Evolutionary conservation across 2,797 vertebrate genomes (phyloP).

Genomic region (Cossypha caffra): DNA sequence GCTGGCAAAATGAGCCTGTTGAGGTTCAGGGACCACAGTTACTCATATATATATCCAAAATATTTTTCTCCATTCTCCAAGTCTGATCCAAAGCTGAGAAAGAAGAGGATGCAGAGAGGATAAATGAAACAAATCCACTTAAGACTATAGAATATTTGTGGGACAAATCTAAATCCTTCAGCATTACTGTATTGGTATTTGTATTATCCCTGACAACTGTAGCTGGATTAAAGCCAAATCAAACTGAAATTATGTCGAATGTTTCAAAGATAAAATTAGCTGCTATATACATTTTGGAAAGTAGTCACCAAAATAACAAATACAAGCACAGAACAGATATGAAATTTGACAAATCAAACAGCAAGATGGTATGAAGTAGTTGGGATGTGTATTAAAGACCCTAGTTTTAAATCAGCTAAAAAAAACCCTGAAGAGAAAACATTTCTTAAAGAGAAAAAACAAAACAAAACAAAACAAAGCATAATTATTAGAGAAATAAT

Average conservation of each 20-base stretch:
- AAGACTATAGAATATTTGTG: neutral
- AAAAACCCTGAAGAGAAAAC: neutral
- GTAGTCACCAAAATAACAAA: neutral
- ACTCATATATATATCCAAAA: neutral
- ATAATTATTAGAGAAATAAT: neutral
- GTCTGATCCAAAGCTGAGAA: neutral
- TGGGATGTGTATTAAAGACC: neutral
- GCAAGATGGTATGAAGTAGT: neutral
- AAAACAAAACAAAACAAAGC: neutral
- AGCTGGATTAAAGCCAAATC: conserved; percentile 22
- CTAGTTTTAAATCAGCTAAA: neutral
- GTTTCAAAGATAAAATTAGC: neutral
- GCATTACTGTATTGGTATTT: neutral
- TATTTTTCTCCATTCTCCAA: neutral
- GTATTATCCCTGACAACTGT: neutral
- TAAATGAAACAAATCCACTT: conserved; percentile 43
- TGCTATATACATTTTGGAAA: neutral
- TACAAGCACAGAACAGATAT: neutral
- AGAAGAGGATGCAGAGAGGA: neutral
- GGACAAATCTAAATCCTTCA: neutral
- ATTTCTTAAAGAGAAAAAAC: neutral
- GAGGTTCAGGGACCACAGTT: neutral
- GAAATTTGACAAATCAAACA: neutral
- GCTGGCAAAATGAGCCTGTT: neutral
- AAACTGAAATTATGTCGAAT: conserved; percentile 22